A percentile compares a stretch with the other conserved stretches of the same genome.
Conservation (phyloP, 2,797 vertebrate genomes). For the Karalla daura region DNA sequence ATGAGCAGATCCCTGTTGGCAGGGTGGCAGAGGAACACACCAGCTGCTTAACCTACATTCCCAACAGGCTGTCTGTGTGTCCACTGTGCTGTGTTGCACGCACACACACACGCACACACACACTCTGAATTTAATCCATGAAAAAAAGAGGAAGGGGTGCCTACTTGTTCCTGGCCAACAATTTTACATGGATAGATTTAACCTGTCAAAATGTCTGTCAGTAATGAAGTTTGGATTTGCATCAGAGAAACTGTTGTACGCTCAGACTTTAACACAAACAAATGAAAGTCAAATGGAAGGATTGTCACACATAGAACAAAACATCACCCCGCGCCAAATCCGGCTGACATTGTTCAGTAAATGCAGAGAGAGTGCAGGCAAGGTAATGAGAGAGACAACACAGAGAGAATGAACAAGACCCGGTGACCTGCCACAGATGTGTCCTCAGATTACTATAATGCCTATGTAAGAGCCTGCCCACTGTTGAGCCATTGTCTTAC, state of each 20-base stretch:
- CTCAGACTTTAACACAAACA: slow-evolving; percentile 64
- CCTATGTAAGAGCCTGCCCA: slow-evolving; percentile 39
- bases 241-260: slow-evolving; percentile 51
- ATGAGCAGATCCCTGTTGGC: slow-evolving; percentile 90
- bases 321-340: slow-evolving; percentile 59
- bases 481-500: slow-evolving; percentile 67
- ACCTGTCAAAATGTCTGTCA: slow-evolving; percentile 55
- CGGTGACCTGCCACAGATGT: slow-evolving; percentile 78
- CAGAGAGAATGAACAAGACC: slow-evolving; percentile 47
- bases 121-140: slow-evolving; percentile 42
- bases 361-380: slow-evolving; percentile 55
- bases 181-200: slow-evolving; percentile 48
- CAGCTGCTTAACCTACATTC: slow-evolving; percentile 86
- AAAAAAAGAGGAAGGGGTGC: slow-evolving; percentile 36
- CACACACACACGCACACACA: slow-evolving; percentile 29
- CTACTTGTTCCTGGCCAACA: slow-evolving; percentile 4
- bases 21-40: slow-evolving; percentile 82
- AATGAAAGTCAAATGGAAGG: slow-evolving; percentile 71
- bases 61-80: slow-evolving; percentile 57
- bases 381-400: slow-evolving; percentile 52
- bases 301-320: slow-evolving; percentile 62
- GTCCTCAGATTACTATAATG: slow-evolving; percentile 79
- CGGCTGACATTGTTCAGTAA: slow-evolving; percentile 56
- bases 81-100: slow-evolving; percentile 46
- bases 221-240: slow-evolving; percentile 61